A percentile compares a stretch with the other conserved stretches of the same genome.
Evolutionary conservation across 2,113 vertebrate genomes (phyloP).

Genomic region (Pangasianodon hypophthalmus): DNA sequence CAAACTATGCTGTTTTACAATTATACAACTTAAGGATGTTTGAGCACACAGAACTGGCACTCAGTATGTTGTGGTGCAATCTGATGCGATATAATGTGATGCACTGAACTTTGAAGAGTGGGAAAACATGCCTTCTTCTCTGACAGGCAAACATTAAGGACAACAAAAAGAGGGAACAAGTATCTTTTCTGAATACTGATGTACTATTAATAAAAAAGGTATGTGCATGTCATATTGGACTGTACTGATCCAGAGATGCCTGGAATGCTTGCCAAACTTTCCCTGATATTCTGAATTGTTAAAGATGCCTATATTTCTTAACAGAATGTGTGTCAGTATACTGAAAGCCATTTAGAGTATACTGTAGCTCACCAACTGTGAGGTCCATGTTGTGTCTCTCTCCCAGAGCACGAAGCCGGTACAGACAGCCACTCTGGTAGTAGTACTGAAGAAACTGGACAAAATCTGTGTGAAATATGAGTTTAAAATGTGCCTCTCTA

Average conservation of each 20-base stretch:
- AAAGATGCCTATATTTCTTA: not conserved
- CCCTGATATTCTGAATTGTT: not conserved
- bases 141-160: not conserved
- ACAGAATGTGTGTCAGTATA: not conserved
- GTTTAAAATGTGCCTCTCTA: not conserved
- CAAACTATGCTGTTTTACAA: not conserved
- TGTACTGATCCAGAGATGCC: not conserved
- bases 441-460: conserved; percentile 99
- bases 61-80: not conserved
- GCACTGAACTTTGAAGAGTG: not conserved
- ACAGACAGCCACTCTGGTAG: conserved; percentile 94
- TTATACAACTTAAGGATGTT: not conserved
- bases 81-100: not conserved
- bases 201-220: not conserved
- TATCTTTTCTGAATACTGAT: not conserved
- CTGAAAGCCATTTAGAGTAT: not conserved
- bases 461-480: conserved; percentile 76
- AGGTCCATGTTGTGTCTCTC: conserved; percentile 87
- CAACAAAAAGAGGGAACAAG: not conserved
- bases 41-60: not conserved
- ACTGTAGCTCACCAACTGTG: conserved; percentile 43
- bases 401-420: conserved; percentile 88
- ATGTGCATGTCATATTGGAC: not conserved
- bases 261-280: not conserved
- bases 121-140: not conserved